phyloP scores from a whole-genome alignment of 2,113 vertebrate genomes.

The Eulemur rufifrons region DNA sequence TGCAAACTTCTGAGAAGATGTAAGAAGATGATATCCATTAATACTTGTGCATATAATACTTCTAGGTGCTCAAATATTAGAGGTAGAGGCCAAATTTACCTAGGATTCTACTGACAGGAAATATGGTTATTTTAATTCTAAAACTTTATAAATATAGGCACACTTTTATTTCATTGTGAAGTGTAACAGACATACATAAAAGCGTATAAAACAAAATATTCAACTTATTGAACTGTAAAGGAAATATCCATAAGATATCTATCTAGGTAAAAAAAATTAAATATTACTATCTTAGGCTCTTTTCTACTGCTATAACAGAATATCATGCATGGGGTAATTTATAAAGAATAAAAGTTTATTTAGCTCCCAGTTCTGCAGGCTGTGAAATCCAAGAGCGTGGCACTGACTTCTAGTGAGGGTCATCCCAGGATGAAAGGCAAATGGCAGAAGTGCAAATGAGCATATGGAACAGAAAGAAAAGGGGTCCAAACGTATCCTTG shows the following conservation, averaged over 20 bases:
- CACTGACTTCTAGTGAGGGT: background rate
- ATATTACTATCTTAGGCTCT: background rate
- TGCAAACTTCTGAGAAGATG: background rate
- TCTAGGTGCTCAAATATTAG: background rate
- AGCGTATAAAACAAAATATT: background rate
- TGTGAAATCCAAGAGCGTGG: background rate
- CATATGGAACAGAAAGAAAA: background rate
- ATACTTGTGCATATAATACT: background rate
- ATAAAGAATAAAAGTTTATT: background rate
- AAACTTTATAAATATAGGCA: background rate
- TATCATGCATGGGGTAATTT: background rate
- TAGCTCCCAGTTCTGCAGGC: background rate
- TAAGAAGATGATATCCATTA: background rate
- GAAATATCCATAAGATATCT: background rate
- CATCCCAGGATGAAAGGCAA: background rate
- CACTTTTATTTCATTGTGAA: background rate
- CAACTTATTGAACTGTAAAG: background rate
- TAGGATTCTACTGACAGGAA: background rate
- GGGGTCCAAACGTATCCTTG: background rate
- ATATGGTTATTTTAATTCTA: background rate
- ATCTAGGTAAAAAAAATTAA: background rate
- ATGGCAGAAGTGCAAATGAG: background rate
- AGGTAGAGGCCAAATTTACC: background rate
- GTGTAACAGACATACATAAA: background rate
- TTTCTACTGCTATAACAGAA: background rate